Percentiles rank a stretch among this genome's conserved stretches.
phyloP scores from a whole-genome alignment of 2,888 invertebrate genomes.

The Zelleria hepariella region DNA sequence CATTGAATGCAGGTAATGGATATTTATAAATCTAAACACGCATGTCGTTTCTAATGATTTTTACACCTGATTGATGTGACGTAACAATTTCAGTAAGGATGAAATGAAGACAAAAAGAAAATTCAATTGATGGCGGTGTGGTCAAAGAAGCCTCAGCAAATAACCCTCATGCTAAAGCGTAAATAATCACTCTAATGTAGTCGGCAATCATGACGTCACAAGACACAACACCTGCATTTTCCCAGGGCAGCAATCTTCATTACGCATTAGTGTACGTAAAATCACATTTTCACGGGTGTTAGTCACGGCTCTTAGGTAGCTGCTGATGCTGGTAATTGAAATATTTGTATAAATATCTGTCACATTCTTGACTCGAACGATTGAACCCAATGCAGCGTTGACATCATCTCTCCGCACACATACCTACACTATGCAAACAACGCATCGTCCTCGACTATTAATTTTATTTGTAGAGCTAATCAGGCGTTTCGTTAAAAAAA shows the following conservation, averaged over 20 bases:
- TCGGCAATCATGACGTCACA: not conserved
- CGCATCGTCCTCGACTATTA: not conserved
- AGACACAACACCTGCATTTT: not conserved
- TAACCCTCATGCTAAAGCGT: not conserved
- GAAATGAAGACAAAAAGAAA: not conserved
- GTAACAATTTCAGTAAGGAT: too few relatives aligned
- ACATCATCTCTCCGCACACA: constrained; percentile 28
- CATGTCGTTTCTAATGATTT: not conserved
- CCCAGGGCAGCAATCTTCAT: constrained; percentile 6
- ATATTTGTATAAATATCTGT: constrained; percentile 21
- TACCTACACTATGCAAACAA: not conserved
- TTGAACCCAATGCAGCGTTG: constrained; percentile 41
- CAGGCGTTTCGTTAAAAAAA: not conserved
- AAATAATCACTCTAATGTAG: not conserved
- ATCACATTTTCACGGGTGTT: constrained; percentile 26
- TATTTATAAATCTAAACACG: constrained; percentile 1
- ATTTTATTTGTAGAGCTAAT: not conserved
- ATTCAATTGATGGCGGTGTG: not conserved
- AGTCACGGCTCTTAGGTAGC: constrained; percentile 12
- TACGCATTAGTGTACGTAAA: constrained; percentile 5
- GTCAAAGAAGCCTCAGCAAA: not conserved
- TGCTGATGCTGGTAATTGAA: constrained; percentile 28
- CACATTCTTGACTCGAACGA: constrained; percentile 25
- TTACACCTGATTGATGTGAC: too few relatives aligned
- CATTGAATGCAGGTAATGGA: constrained; percentile 14